These are phyloP conservation scores for Elgaria multicarinata DNA, from an alignment of 2,113 vertebrate genomes.

Conservation along the genomic window DNA sequence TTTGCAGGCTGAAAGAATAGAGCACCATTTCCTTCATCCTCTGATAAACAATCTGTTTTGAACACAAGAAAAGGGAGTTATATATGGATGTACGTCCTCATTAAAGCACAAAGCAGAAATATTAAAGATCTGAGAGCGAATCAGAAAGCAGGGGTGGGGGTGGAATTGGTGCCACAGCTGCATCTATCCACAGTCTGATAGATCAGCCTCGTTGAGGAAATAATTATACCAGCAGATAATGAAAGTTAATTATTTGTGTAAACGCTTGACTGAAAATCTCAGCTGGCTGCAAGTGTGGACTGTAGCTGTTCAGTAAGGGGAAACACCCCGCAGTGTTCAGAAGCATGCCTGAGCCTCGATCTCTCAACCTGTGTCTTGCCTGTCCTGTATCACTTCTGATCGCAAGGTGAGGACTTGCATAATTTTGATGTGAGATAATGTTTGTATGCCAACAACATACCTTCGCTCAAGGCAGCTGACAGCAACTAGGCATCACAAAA, in stretches of 20 bases:
- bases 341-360: neutral
- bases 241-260: slow-evolving; percentile 20
- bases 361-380: neutral
- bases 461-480: neutral
- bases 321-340: neutral
- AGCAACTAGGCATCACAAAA: neutral
- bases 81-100: neutral
- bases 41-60: neutral
- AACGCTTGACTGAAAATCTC: slow-evolving; percentile 9
- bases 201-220: neutral
- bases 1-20: neutral
- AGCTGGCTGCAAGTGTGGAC: neutral
- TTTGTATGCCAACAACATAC: neutral
- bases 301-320: neutral
- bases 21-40: neutral
- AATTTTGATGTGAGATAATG: neutral
- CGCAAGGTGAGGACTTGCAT: neutral
- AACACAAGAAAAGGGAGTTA: no score
- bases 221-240: slow-evolving; percentile 10
- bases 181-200: no score
- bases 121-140: neutral
- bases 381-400: neutral
- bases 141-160: neutral
- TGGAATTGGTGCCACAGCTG: neutral
- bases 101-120: slow-evolving; percentile 4